phyloP scores from a whole-genome alignment of 2,797 vertebrate genomes.

The Poeciliopsis gracilis region DNA sequence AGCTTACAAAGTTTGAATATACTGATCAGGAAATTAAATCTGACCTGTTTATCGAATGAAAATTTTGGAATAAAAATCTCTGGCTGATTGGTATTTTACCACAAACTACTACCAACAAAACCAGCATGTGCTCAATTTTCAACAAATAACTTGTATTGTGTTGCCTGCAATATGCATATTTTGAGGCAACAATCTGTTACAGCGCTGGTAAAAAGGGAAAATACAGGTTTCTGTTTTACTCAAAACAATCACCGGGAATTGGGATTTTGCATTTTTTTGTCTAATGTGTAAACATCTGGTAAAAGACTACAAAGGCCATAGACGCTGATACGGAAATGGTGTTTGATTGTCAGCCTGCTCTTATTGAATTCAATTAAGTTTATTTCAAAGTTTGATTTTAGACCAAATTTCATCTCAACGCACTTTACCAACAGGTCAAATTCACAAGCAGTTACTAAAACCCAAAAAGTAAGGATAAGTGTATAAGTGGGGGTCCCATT shows the following conservation, averaged over 20 bases:
- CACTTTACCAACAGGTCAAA: neutral
- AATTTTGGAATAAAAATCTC: neutral
- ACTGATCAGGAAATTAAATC: neutral
- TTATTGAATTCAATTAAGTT: constrained; percentile 2
- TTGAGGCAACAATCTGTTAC: constrained; percentile 37
- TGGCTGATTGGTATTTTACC: neutral
- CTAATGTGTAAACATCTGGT: constrained; percentile 40
- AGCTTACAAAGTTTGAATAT: neutral
- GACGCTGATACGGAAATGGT: constrained; percentile 15
- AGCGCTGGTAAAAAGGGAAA: constrained; percentile 59
- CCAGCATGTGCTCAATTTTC: neutral
- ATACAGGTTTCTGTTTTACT: constrained; percentile 66
- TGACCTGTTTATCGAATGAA: neutral
- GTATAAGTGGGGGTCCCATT: neutral
- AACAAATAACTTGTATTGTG: neutral
- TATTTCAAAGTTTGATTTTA: neutral
- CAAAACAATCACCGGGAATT: constrained; percentile 71
- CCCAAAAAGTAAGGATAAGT: neutral
- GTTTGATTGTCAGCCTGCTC: constrained; percentile 21
- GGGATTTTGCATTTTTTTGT: constrained; percentile 25
- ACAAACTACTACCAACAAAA: neutral
- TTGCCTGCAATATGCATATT: neutral
- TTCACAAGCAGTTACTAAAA: neutral
- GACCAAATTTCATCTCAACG: neutral
- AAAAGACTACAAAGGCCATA: constrained; percentile 18